phyloP scores from a whole-genome alignment of 2,888 invertebrate genomes.

The Steinernema carpocapsae region DNA sequence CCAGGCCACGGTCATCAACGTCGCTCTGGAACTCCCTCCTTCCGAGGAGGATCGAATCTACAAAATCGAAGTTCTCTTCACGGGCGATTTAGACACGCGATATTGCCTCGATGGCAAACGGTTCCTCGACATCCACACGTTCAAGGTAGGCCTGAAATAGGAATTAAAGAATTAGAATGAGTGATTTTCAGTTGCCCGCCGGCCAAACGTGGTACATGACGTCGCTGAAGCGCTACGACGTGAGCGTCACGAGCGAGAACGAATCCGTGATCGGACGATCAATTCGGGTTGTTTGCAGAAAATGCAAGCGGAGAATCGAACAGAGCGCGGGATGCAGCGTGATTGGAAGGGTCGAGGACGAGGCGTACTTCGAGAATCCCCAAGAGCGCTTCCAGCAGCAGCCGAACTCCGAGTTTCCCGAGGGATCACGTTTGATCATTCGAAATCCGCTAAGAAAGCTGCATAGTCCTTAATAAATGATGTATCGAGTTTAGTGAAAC shows the following conservation, averaged over 20 bases:
- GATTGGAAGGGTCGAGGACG: constrained; percentile 37
- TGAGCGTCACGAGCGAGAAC: constrained; percentile 38
- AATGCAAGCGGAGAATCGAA: constrained; percentile 36
- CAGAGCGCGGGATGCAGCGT: constrained; percentile 39
- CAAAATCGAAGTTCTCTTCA: constrained; percentile 37
- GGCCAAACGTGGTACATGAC: constrained; percentile 36
- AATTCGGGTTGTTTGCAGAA: constrained; percentile 34
- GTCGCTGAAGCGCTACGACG: constrained; percentile 38
- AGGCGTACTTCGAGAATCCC: constrained; percentile 19
- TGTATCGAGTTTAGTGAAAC: constrained; percentile 28
- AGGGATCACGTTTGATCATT: neutral
- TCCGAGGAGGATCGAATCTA: constrained; percentile 34
- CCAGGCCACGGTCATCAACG: constrained; percentile 38
- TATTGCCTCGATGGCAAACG: constrained; percentile 39
- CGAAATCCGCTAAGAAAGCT: neutral
- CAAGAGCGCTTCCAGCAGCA: neutral
- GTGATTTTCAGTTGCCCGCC: constrained; percentile 37
- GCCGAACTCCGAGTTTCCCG: neutral
- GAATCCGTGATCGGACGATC: constrained; percentile 38
- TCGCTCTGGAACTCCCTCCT: constrained; percentile 36
- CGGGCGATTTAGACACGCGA: constrained; percentile 36
- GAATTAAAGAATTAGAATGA: no score
- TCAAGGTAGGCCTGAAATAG: constrained; percentile 35
- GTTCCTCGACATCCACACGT: constrained; percentile 25
- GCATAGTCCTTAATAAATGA: neutral